phyloP scores from a whole-genome alignment of 2,888 invertebrate genomes.

The Eurytoma californica region DNA sequence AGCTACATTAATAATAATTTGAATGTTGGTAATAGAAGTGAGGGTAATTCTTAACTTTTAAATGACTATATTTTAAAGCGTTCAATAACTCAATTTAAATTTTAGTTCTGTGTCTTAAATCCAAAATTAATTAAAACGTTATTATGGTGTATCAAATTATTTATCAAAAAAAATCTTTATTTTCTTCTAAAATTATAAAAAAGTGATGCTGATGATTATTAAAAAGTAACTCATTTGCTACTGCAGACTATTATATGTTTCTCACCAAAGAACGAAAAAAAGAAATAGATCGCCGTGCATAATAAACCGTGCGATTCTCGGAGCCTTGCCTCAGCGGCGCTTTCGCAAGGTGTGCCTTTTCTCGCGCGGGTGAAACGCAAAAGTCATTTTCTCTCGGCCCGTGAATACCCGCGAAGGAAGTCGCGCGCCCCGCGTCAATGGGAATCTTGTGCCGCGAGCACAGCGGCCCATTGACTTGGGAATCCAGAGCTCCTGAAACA shows the following conservation, averaged over 20 bases:
- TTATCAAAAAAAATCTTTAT: no score
- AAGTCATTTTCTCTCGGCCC: background rate
- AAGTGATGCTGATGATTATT: no score
- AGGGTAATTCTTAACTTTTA: background rate
- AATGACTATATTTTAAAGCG: background rate
- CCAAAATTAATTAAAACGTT: no score
- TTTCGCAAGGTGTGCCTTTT: background rate
- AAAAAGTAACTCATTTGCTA: no score
- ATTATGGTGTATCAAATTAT: no score
- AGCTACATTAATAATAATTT: background rate
- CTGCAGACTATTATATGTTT: no score
- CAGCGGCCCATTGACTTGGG: slow-evolving; percentile 19
- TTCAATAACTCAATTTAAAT: no score
- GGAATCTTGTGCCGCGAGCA: slow-evolving; percentile 27
- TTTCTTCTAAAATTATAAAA: no score
- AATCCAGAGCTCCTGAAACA: background rate
- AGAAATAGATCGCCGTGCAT: background rate
- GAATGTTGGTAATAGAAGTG: no score
- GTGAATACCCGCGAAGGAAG: background rate
- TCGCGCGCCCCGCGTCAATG: slow-evolving; percentile 15
- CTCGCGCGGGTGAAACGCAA: background rate
- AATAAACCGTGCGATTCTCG: slow-evolving; percentile 8
- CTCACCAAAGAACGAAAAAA: no score
- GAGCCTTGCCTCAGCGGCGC: background rate
- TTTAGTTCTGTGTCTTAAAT: no score